Base-by-base conservation (phyloP, 2,888 invertebrate genomes). In the Eupithecia pulchellata region DNA sequence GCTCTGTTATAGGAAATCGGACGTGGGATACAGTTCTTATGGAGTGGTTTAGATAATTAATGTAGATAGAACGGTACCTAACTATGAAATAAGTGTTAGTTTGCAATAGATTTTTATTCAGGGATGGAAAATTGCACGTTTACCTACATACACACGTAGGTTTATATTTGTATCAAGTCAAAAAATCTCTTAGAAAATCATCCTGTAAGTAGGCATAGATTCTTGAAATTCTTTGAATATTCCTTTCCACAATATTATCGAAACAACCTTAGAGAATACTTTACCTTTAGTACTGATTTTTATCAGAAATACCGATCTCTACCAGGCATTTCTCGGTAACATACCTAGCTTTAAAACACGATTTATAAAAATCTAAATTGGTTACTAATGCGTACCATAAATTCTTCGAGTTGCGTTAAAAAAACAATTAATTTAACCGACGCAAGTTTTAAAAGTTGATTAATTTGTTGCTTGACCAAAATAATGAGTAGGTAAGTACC, bases 281-380 rank as follows among this genome's bases (percentile, higher is more conserved):
- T 61, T 61, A 20, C 25, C 61, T 61, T 61, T 32, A 61, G 32
- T 61, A 61, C 71, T 63, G 42, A 75, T 75, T 75, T 75, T 77
- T 73, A 71, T 61, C 68, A 68, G 42, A 71, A 74, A 75, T 69
- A 74, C 71, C 73, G 66, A 69, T 73, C 74, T 77, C 64, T 65
- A 76, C 73, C 64, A 72, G 71, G 67, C 69, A 76, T 75, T 75
- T 76, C 75, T 78, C 73, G 52, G 75, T 74, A 73, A 72, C 73
- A 76, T 76, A 74, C 67, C 73, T 75, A 71, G 66, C 72, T 71
- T 74, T 69, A 72, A 75, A 75, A 69, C 68, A 71, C 64, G 58
- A 75, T 77, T 61, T 77, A 70, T 30, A 75, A 72, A 75, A 78
- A 72, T 75, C 75, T 74, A 77, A 77, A 78, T 75, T 75, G 72